Percentiles rank a stretch among this genome's conserved stretches.
Conservation (phyloP, 2,113 vertebrate genomes). For the Tringa solitaria region DNA sequence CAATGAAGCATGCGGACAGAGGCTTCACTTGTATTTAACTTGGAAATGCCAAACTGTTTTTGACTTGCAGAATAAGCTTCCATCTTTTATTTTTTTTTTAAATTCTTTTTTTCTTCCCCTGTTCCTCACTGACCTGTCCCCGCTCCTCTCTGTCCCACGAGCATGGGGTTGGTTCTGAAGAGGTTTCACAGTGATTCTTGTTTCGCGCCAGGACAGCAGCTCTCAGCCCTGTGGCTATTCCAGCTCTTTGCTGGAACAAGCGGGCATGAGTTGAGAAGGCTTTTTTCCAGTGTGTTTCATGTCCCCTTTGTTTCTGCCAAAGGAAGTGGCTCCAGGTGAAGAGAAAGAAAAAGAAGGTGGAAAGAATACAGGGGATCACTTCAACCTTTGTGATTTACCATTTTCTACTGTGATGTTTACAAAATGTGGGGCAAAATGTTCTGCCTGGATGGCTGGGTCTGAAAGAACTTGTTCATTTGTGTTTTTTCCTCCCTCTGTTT, state of each 20-base stretch:
- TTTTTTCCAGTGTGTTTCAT: neutral
- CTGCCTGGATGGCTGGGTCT: neutral
- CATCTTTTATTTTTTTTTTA: neutral
- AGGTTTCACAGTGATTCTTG: neutral
- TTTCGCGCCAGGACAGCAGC: neutral
- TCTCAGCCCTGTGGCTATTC: neutral
- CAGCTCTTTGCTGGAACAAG: neutral
- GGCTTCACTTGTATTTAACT: constrained; percentile 32
- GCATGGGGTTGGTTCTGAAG: neutral
- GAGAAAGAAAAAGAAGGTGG: neutral
- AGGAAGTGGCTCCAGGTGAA: neutral
- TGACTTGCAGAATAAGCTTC: constrained; percentile 36
- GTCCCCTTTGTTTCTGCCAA: neutral
- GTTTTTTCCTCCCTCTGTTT: neutral
- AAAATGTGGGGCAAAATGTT: neutral
- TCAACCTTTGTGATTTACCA: neutral
- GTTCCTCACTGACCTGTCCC: neutral
- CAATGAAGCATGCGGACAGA: constrained; percentile 61
- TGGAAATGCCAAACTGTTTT: constrained; percentile 45
- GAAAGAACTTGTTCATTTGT: neutral
- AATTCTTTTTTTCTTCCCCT: neutral
- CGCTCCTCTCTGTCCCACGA: neutral
- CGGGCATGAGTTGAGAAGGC: neutral
- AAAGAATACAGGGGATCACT: neutral
- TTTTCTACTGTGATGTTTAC: neutral